phyloP scores from a whole-genome alignment of 2,113 vertebrate genomes.

The Emydura subglobosa region DNA sequence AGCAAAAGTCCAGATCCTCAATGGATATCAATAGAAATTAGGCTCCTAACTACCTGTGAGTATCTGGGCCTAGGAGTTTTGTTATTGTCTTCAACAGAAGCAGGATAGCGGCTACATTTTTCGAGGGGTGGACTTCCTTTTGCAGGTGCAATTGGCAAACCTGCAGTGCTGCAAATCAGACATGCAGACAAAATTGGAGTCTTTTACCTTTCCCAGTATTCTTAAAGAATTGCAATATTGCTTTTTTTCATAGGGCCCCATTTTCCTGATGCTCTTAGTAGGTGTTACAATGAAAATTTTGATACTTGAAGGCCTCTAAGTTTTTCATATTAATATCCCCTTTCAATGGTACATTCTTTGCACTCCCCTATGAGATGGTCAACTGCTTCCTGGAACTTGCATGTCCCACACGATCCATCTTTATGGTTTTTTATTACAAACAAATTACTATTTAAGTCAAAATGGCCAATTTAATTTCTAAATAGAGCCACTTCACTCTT shows the following conservation, averaged over 20 bases:
- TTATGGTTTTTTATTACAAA: background rate
- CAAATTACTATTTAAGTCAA: background rate
- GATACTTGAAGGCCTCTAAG: background rate
- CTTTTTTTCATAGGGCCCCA: background rate
- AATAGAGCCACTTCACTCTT: background rate
- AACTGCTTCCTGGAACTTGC: background rate
- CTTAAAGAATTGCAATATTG: background rate
- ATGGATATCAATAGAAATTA: background rate
- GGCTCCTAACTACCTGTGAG: background rate
- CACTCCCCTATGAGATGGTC: background rate
- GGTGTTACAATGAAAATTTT: background rate
- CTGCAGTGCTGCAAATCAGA: constrained; percentile 28
- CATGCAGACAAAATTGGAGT: constrained; percentile 54
- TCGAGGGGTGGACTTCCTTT: background rate
- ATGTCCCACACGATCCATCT: background rate
- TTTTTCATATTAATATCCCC: background rate
- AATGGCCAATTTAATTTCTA: background rate
- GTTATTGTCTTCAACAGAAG: background rate
- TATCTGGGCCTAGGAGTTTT: background rate
- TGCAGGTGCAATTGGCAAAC: background rate
- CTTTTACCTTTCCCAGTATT: background rate
- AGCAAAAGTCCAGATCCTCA: background rate
- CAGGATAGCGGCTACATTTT: background rate
- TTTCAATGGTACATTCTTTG: background rate
- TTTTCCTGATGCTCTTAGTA: background rate